Percentiles rank a stretch among this genome's conserved stretches.
phyloP scores from a whole-genome alignment of 2,797 vertebrate species.

The Acanthopagrus latus region DNA sequence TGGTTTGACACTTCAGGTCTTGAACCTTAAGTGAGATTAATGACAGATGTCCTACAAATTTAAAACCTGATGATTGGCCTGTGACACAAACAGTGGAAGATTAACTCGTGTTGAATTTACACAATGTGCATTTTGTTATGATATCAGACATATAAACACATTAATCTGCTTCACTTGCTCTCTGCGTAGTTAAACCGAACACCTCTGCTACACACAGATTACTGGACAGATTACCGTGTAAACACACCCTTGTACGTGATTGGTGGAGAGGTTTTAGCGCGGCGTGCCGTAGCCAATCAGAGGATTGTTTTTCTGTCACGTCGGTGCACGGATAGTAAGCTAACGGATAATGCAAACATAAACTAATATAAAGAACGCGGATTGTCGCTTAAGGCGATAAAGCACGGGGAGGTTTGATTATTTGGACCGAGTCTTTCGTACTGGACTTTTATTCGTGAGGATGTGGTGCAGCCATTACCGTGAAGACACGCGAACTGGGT shows the following conservation, averaged over 20 bases:
- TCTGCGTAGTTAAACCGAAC: conserved; percentile 41
- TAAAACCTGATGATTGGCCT: accelerated
- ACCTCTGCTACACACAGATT: background rate
- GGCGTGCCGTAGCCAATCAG: conserved; percentile 82
- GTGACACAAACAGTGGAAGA: accelerated
- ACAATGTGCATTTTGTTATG: no score
- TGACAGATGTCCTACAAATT: background rate
- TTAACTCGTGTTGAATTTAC: accelerated
- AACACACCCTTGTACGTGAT: conserved; percentile 75
- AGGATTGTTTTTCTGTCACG: conserved; percentile 82
- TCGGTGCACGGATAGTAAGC: conserved; percentile 79
- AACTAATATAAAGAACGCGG: conserved; percentile 67
- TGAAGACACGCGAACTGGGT: conserved; percentile 49
- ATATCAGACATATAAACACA: background rate
- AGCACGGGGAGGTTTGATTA: background rate
- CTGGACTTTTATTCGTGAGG: conserved; percentile 16
- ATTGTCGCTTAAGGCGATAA: background rate
- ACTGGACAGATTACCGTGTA: conserved; percentile 16
- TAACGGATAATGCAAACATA: conserved; percentile 78
- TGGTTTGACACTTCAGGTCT: background rate
- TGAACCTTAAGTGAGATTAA: background rate
- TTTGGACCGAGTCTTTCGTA: background rate
- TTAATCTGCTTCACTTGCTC: conserved; percentile 2
- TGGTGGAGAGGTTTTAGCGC: conserved; percentile 85
- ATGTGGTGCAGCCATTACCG: conserved; percentile 34